These are phyloP conservation scores for Lucilia cuprina DNA, from an alignment of 1,140 invertebrate species.

Conservation along the genomic window DNA sequence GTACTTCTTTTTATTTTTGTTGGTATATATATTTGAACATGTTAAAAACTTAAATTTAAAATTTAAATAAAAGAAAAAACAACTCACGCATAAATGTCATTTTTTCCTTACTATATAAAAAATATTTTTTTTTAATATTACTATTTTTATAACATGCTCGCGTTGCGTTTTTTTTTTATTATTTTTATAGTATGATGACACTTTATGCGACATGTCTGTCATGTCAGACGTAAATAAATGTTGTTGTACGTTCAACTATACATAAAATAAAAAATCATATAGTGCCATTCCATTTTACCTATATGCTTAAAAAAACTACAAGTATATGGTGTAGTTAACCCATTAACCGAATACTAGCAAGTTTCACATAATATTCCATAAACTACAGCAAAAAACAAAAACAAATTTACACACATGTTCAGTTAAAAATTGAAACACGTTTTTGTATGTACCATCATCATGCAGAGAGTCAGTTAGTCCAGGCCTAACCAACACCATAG, in stretches of 20 bases:
- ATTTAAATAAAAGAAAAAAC: no score
- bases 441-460: not conserved
- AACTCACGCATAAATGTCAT: no score
- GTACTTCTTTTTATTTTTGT: no score
- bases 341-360: not conserved
- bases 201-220: constrained; percentile 19
- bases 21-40: no score
- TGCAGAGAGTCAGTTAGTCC: no score
- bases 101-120: no score
- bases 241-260: no score
- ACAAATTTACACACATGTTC: no score
- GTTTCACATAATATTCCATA: not conserved
- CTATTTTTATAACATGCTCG: not conserved
- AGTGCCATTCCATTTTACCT: not conserved
- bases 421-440: not conserved
- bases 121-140: no score
- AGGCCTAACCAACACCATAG: not conserved
- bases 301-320: no score
- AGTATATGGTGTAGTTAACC: not conserved
- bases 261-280: not conserved
- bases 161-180: not conserved
- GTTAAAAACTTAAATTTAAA: no score
- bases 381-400: not conserved
- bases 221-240: not conserved
- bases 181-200: not conserved